phyloP scores from a whole-genome alignment of 2,797 vertebrate genomes.

The Rhinoraja longicauda region DNA sequence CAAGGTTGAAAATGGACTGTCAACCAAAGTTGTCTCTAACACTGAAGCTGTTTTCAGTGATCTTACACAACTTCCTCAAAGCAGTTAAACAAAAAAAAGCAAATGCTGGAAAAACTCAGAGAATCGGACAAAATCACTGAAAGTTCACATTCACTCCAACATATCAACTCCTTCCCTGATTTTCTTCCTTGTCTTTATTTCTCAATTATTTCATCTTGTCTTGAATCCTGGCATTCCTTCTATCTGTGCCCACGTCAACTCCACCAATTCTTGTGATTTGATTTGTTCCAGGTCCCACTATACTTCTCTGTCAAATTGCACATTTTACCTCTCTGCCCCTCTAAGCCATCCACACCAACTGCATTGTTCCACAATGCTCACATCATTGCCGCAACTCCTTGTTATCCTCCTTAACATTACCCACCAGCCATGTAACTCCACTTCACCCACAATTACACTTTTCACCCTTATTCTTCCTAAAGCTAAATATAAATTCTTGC shows the following conservation, averaged over 20 bases:
- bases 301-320: not conserved
- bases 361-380: not conserved
- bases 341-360: not conserved
- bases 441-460: no score
- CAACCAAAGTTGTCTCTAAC: not conserved
- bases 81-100: no score
- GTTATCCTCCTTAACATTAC: not conserved
- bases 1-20: not conserved
- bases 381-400: not conserved
- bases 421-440: no score
- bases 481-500: no score
- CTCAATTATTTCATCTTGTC: not conserved
- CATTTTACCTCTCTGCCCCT: not conserved
- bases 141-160: not conserved
- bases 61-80: not conserved
- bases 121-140: no score
- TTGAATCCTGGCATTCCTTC: not conserved
- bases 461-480: no score
- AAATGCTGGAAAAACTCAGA: no score
- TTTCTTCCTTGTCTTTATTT: not conserved
- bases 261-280: not conserved
- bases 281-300: not conserved
- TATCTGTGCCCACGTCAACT: not conserved
- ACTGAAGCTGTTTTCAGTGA: not conserved
- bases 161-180: not conserved